Evolutionary conservation across 2,797 vertebrate species (phyloP).

Genomic region (Sebastolobus alascanus): DNA sequence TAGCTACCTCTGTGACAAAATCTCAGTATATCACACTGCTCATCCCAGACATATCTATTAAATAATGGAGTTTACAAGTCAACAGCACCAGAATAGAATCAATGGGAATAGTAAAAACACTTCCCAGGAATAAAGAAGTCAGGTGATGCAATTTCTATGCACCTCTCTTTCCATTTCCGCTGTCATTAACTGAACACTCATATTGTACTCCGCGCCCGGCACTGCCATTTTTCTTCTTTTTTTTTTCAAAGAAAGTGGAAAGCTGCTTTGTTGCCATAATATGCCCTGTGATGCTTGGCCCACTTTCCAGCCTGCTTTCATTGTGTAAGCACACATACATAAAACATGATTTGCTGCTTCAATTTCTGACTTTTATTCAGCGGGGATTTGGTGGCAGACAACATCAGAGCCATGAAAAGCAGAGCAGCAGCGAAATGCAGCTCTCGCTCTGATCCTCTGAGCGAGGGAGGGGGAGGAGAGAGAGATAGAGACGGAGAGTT

Average conservation of each 20-base stretch:
- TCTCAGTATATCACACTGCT: not conserved
- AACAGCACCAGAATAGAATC: conserved; percentile 30
- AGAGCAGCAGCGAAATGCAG: conserved; percentile 54
- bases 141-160: conserved; percentile 39
- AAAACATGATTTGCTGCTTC: conserved; percentile 84
- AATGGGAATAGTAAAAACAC: conserved; percentile 32
- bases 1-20: not conserved
- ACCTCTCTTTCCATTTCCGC: conserved; percentile 35
- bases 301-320: conserved; percentile 78
- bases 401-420: conserved; percentile 72
- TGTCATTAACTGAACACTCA: conserved; percentile 51
- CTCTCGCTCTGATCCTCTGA: conserved; percentile 63
- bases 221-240: conserved; percentile 33
- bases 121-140: conserved; percentile 35
- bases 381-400: conserved; percentile 77
- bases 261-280: conserved; percentile 82
- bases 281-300: conserved; percentile 77
- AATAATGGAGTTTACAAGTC: conserved; percentile 24
- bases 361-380: conserved; percentile 81
- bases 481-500: conserved; percentile 37
- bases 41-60: conserved; percentile 1
- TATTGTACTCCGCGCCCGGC: conserved; percentile 26
- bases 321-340: conserved; percentile 82
- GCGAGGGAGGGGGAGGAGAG: conserved; percentile 19
- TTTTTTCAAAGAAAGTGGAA: conserved; percentile 71